Base-by-base conservation (phyloP, 2,797 vertebrate species). In the Molossus alvarezi region DNA sequence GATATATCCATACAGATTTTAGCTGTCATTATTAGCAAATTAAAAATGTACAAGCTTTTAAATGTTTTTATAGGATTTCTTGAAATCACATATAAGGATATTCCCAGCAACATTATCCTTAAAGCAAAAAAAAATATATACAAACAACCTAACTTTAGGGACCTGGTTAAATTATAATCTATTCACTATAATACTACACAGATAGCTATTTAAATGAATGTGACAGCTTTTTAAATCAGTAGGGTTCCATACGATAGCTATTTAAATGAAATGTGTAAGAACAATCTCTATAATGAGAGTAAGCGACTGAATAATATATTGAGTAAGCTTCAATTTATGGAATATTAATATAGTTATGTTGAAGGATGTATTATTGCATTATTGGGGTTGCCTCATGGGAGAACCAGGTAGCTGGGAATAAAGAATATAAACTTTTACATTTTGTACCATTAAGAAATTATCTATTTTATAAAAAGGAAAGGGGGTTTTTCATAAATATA, bases 141-240 rank as follows among this genome's bases (percentile, higher is more conserved):
- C 15, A 2, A 25, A 57, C 29, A 51, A 41, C 6, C 11, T 33
- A 53, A 62, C 21, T 71, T 87, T 75, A 92, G 25, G 14, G 23
- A 95, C 88, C 58, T 83, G 48, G 29, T 79, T 90, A 72, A 84
- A 87, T 60, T 85, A 65, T 48, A 21, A 72, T 76, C 64, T 81
- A 33, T 62, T 90, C 33, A 92, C 29, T 20, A 27, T 33, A 57
- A 72, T 60, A 90, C 17, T 76, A 87, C 48, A 23, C n/a, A 92
- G 64, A 14, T 37, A 87, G 29, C 51, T 45, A 60, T 60, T 60
- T 60, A 80, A 90, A 81, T 53, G 29, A 67, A 60, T 9, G 3
- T 62, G 77, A 12, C 62, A 88, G 55, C 51, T 81, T 12, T 88
- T 57, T 57, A 15, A 57, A 57, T 90, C 27, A 92, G 37, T 13